A percentile compares a stretch with the other conserved stretches of the same genome.
Evolutionary conservation across 1,140 invertebrate species (phyloP).

Genomic region (Vollenhovia emeryi): DNA sequence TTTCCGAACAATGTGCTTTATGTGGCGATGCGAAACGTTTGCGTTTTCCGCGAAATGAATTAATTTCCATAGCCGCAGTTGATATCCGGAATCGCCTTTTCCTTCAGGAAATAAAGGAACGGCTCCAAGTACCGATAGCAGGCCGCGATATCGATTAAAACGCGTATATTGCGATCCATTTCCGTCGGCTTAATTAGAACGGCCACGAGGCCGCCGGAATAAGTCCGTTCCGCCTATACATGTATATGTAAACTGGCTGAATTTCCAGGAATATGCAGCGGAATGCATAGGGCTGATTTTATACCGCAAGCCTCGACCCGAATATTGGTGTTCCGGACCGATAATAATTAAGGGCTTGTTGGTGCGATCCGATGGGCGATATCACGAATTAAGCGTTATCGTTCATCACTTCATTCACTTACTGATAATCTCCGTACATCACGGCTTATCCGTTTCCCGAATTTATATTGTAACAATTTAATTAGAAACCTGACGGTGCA

Average conservation of each 20-base stretch:
- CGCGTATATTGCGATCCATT: conserved; percentile 66
- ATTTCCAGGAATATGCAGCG: conserved; percentile 42
- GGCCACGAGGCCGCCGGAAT: conserved; percentile 55
- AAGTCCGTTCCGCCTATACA: conserved; percentile 36
- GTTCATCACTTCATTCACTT: not conserved
- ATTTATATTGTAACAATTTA: conserved; percentile 15
- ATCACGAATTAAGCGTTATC: conserved; percentile 49
- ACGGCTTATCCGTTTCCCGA: not conserved
- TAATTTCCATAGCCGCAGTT: conserved; percentile 43
- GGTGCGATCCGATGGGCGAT: conserved; percentile 22
- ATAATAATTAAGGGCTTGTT: conserved; percentile 54
- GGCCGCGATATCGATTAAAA: conserved; percentile 62
- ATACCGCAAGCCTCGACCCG: conserved; percentile 6
- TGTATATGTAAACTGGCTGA: not conserved
- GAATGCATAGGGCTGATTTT: conserved; percentile 52
- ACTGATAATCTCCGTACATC: conserved; percentile 19
- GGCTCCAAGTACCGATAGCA: not conserved
- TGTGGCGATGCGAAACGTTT: too few relatives aligned
- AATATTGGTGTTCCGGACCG: conserved; percentile 45
- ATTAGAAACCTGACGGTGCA: conserved; percentile 8
- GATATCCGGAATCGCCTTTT: conserved; percentile 3
- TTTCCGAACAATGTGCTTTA: not conserved
- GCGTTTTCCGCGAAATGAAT: conserved; percentile 8
- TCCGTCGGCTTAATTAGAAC: conserved; percentile 65
- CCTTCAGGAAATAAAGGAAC: conserved; percentile 51